These are phyloP conservation scores for Crotalus horridus DNA, from an alignment of 2,113 vertebrate genomes.

Conservation along the genomic window DNA sequence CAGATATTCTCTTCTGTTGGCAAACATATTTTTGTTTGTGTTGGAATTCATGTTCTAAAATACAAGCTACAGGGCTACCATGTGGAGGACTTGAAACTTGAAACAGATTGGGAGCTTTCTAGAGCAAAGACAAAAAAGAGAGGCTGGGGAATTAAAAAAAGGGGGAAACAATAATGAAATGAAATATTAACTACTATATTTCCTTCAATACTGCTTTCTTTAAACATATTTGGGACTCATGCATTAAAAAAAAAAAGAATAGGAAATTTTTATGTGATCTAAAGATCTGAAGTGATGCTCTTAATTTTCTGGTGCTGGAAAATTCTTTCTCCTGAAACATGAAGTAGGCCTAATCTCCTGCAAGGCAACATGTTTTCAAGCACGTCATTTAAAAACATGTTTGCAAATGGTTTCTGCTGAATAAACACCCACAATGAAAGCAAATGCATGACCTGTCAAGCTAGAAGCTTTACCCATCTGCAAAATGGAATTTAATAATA, in stretches of 20 bases:
- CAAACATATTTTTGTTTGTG: not conserved
- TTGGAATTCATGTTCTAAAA: not conserved
- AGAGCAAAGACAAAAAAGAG: not conserved
- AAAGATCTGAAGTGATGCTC: not conserved
- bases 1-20: too few species aligned
- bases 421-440: not conserved
- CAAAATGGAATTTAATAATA: not conserved
- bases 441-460: not conserved
- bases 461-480: not conserved
- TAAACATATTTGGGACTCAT: not conserved
- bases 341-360: not conserved
- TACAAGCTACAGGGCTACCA: not conserved
- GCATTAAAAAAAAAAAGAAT: not conserved
- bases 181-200: not conserved
- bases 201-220: not conserved
- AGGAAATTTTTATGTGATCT: not conserved
- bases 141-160: not conserved
- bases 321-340: not conserved
- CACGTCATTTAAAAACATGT: not conserved
- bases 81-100: not conserved
- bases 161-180: not conserved
- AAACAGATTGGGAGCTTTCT: not conserved
- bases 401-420: not conserved
- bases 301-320: not conserved
- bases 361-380: not conserved